Base-by-base conservation (phyloP, 2,797 vertebrate genomes). In the Rhabdophis nuchalis region DNA sequence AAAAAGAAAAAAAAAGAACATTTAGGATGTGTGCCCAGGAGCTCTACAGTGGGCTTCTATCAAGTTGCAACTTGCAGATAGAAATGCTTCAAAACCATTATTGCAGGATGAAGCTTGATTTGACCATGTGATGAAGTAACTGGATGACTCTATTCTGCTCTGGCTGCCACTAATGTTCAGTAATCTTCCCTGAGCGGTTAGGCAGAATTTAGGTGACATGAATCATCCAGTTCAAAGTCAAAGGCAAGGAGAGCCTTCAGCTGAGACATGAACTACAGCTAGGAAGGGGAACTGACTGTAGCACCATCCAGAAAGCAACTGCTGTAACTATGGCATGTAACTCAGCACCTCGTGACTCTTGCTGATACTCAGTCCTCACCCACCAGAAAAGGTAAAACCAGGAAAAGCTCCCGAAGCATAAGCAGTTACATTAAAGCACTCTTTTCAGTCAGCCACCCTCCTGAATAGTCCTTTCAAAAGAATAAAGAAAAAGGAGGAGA, bases 371-470 rank as follows among this genome's bases (percentile, higher is more conserved):
- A 57, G 27, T 86, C 18, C 8, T 36, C 72, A 41, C 32, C 58
- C 25, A 58, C 41, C 72, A 85, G 50, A 82, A 25, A 89, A 32
- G 0, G 0, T 0, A 4, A 72, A 86, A 54, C 57, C 68, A 0
- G 0, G 0, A 92, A 29, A 90, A 58, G 23, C 41, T 29, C 29
- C 29, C 11, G 77, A 60, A 93, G 53, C 25, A 10, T n/a, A 82
- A 87, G 9, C 61, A 54, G 13, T 60, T 60, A 60, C 18, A 60
- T 25, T 8, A 53, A 94, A 96, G 94, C 94, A 93, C 94, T 50
- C 72, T 95, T 95, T 95, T 95, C 95, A 93, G 92, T 94, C 92
- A 88, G 3, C n/a, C 3, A 9, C 23, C 7, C 60, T 36, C 64
- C 94, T 72, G 90, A 85, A 46, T 87, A 89, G 93, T 88, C 46